Evolutionary conservation across 2,797 vertebrate species (phyloP).

Genomic region (Micromesistius poutassou): DNA sequence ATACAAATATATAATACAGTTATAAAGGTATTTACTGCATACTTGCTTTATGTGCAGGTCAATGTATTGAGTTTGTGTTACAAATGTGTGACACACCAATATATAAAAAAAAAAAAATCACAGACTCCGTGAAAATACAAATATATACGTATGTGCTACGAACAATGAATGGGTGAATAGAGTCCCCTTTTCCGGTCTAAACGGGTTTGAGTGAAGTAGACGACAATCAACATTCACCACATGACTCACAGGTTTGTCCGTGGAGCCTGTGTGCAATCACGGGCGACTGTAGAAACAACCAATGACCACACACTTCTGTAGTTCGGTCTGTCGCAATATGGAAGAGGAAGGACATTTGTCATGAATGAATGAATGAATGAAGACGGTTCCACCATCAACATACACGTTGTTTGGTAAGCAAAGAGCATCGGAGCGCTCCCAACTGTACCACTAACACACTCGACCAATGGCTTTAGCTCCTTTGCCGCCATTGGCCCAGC

Average conservation of each 20-base stretch:
- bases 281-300: background rate
- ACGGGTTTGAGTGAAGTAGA: background rate
- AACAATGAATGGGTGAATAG: background rate
- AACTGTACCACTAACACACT: background rate
- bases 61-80: background rate
- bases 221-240: background rate
- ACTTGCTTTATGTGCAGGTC: background rate
- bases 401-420: background rate
- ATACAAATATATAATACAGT: constrained; percentile 2
- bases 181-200: background rate
- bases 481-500: background rate
- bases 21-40: background rate
- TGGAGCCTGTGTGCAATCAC: background rate
- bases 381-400: no score
- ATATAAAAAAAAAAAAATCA: background rate
- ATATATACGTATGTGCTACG: background rate
- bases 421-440: no score
- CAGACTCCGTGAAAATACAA: background rate
- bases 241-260: no score
- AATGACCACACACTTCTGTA: background rate
- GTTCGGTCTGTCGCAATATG: background rate
- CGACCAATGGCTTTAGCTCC: background rate
- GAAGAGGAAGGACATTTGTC: background rate
- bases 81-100: background rate
- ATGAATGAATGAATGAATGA: no score